Evolutionary conservation across 2,797 vertebrate genomes (phyloP).

Genomic region (Cichlasoma orientale): DNA sequence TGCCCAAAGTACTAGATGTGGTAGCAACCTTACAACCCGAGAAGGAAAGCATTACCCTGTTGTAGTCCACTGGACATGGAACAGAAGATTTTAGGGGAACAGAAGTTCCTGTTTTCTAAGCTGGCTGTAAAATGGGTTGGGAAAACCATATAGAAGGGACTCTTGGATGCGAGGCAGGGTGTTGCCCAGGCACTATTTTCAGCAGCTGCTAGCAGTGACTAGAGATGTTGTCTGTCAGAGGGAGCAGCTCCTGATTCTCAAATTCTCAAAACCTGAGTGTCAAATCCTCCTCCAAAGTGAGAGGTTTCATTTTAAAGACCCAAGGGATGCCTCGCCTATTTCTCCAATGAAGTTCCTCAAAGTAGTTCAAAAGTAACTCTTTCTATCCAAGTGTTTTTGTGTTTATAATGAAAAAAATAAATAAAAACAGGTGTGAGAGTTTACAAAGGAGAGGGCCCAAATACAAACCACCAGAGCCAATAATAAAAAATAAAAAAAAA

Average conservation of each 20-base stretch:
- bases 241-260: neutral
- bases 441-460: neutral
- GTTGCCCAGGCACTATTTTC: neutral
- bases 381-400: neutral
- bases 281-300: neutral
- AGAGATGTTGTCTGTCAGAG: neutral
- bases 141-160: neutral
- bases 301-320: neutral
- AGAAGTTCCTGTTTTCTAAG: neutral
- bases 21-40: neutral
- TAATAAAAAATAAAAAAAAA: too few relatives aligned
- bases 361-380: neutral
- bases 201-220: slow-evolving; percentile 3
- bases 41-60: neutral
- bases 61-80: neutral
- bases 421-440: neutral
- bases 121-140: neutral
- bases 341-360: neutral
- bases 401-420: neutral
- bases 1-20: neutral
- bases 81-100: neutral
- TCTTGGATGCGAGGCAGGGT: neutral
- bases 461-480: neutral
- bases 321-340: neutral
- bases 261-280: too few relatives aligned